Evolutionary conservation across 2,797 vertebrate species (phyloP), one percentile per base, ranked within the genome.

Genomic region (Aulostomus chinensis): DNA sequence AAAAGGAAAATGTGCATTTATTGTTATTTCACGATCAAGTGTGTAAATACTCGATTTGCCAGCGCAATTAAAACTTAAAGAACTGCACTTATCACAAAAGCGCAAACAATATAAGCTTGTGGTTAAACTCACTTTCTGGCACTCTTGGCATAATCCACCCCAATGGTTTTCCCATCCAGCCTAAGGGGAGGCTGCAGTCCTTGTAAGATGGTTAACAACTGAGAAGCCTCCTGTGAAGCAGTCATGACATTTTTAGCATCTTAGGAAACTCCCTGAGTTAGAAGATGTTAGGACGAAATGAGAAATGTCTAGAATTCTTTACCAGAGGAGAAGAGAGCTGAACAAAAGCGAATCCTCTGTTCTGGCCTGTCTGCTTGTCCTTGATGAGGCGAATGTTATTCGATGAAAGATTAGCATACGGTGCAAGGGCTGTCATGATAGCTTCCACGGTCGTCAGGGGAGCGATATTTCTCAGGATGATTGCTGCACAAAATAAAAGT

Each of bases 301-400:
- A 30, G 2, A n/a, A 34, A 48, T 3, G 14, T 38, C 6, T 38
- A 41, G 2, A 12, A 46, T 10, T 2, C n/a, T 86, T 89, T 89
- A 99, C 97, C 94, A 99, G 89, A 56, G 96, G 96, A 58, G 97
- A 99, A 21, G 96, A 96, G 41, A 99, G 90, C 78, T 99, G 97
- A 26, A 99, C 94, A 72, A 99, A 99, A 0, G 97, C 97, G 83
- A 99, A 99, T 14, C 97, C 97, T 86, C 97, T 89, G 70, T 99
- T 99, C 66, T 98, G 96, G 36, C 98, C 96, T 0, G 97, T 99
- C 85, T 98, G 97, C 67, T 98, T 98, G 88, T 99, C 96, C 83
- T 99, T 99, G 85, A 99, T 99, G 51, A 99, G 95, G 26, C 97
- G 94, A 76, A 99, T 97, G 60, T 99, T 99, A 84, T 94, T 95